A percentile compares a stretch with the other conserved stretches of the same genome.
phyloP scores from a whole-genome alignment of 1,140 invertebrate genomes.

The Trinorchestia longiramus region DNA sequence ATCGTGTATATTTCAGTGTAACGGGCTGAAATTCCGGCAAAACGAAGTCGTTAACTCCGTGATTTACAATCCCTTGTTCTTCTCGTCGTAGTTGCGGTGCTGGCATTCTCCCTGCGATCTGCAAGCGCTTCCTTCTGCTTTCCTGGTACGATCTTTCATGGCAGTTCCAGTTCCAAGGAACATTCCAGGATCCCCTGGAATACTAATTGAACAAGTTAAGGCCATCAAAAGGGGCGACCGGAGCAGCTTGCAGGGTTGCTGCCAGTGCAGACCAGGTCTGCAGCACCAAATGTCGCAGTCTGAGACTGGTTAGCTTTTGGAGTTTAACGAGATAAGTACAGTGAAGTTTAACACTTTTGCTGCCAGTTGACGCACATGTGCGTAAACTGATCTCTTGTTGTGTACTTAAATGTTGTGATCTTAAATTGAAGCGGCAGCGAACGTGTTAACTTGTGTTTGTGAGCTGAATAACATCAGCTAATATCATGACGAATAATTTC shows the following conservation, averaged over 20 bases:
- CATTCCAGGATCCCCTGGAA: slow-evolving; percentile 10
- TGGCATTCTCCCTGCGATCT: neutral
- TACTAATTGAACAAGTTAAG: slow-evolving; percentile 41
- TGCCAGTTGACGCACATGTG: too few relatives aligned
- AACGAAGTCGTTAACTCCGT: neutral
- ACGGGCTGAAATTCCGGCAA: neutral
- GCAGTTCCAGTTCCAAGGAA: neutral
- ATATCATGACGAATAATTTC: too few relatives aligned
- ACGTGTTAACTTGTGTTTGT: too few relatives aligned
- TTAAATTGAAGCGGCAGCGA: too few relatives aligned
- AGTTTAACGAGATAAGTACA: too few relatives aligned
- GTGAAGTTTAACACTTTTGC: too few relatives aligned
- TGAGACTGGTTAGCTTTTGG: neutral
- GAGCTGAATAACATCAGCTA: too few relatives aligned
- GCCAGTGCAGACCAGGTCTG: neutral
- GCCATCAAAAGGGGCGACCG: slow-evolving; percentile 10
- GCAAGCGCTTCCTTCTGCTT: neutral
- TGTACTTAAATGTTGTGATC: too few relatives aligned
- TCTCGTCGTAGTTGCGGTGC: neutral
- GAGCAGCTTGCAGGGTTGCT: neutral
- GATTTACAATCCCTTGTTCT: neutral
- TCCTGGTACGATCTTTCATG: neutral
- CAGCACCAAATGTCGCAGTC: neutral
- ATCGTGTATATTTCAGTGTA: neutral
- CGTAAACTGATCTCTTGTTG: too few relatives aligned